These are phyloP conservation scores for Delichon dasypus DNA, from an alignment of 2,797 vertebrate species.

Conservation along the genomic window DNA sequence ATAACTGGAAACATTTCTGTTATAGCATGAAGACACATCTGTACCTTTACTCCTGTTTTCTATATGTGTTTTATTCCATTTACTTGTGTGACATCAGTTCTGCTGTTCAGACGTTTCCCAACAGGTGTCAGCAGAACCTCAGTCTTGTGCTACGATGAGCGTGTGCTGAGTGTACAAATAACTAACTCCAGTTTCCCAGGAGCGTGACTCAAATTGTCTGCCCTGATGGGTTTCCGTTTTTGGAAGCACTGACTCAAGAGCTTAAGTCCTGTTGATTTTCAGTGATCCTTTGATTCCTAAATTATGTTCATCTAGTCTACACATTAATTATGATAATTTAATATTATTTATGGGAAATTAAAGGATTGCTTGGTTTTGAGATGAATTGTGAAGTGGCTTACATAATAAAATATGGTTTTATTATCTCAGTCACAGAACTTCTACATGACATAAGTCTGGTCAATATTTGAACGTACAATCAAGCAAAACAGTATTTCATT, in stretches of 20 bases:
- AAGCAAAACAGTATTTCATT: background rate
- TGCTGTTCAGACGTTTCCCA: constrained; percentile 49
- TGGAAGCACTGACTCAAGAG: background rate
- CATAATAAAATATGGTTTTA: background rate
- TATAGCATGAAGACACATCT: background rate
- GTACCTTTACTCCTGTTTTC: background rate
- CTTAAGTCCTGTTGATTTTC: background rate
- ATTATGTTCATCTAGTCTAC: background rate
- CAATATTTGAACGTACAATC: background rate
- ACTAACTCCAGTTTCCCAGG: background rate
- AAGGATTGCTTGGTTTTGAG: background rate
- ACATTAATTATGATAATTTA: background rate
- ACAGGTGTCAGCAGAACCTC: constrained; percentile 76
- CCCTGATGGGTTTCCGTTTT: background rate
- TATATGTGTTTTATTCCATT: background rate
- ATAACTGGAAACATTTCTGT: background rate
- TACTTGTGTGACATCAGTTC: background rate
- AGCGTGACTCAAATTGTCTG: background rate
- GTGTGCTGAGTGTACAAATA: background rate
- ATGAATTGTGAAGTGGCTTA: background rate
- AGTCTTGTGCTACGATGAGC: background rate
- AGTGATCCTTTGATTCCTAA: background rate
- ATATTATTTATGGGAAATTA: background rate
- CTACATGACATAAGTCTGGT: background rate
- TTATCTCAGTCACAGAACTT: background rate